phyloP scores from a whole-genome alignment of 2,113 vertebrate genomes.

The Cavia aperea region DNA sequence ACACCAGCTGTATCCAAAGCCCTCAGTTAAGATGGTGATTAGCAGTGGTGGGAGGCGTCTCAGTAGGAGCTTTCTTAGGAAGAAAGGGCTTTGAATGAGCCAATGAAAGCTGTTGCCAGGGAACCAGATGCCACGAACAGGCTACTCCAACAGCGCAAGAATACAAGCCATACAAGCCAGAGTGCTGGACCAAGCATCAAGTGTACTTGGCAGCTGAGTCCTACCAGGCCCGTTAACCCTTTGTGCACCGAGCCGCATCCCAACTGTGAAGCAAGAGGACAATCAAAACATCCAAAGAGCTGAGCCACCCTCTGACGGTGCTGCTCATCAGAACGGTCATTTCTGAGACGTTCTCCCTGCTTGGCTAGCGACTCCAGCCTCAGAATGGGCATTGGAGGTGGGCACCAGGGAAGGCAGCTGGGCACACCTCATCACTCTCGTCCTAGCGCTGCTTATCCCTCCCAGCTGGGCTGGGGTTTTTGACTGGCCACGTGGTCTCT shows the following conservation, averaged over 20 bases:
- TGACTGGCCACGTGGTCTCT: not conserved
- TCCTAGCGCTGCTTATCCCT: not conserved
- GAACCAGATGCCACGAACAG: constrained; percentile 84
- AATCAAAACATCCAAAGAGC: not conserved
- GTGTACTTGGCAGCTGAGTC: constrained; percentile 71
- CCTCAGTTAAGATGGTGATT: constrained; percentile 78
- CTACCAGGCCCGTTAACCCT: constrained; percentile 72
- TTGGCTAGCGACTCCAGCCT: not conserved
- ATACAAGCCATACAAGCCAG: constrained; percentile 81
- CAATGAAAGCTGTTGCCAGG: constrained; percentile 86
- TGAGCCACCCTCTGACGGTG: not conserved
- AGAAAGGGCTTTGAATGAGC: constrained; percentile 84
- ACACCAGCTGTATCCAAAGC: constrained; percentile 80
- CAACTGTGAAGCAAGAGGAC: constrained; percentile 14
- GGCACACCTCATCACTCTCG: not conserved
- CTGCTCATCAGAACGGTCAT: not conserved
- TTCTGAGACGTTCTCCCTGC: not conserved
- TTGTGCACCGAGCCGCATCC: constrained; percentile 52
- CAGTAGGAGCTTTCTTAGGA: constrained; percentile 82
- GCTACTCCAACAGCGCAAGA: constrained; percentile 78
- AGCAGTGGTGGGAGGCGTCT: constrained; percentile 78
- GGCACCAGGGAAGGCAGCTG: rapidly evolving
- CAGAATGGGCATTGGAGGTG: not conserved
- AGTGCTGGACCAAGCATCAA: constrained; percentile 75
- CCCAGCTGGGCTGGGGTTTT: not conserved